These are phyloP conservation scores for Pantherophis vulpinus DNA, from an alignment of 2,797 vertebrate species.

Conservation along the genomic window DNA sequence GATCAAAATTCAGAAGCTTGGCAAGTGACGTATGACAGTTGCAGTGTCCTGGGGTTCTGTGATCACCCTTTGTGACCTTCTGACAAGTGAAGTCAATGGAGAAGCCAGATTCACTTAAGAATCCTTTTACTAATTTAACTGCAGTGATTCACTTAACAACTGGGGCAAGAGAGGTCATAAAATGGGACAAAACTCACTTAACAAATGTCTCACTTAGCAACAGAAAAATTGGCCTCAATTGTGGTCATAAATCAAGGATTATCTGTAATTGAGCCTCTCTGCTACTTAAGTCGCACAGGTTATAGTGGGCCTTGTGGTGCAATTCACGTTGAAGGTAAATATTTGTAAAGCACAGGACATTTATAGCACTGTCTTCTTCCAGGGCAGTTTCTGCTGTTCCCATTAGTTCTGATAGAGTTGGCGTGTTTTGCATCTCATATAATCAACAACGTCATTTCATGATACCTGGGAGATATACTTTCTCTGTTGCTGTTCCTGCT, in stretches of 20 bases:
- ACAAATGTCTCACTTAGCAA: background rate
- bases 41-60: background rate
- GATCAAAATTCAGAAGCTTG: background rate
- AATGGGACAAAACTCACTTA: background rate
- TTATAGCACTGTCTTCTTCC: background rate
- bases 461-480: background rate
- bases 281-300: background rate
- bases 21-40: background rate
- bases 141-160: background rate
- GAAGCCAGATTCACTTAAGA: background rate
- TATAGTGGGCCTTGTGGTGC: background rate
- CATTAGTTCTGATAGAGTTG: background rate
- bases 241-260: background rate
- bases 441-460: background rate
- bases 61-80: background rate
- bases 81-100: background rate
- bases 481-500: background rate
- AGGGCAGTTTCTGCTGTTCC: background rate
- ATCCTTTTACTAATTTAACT: background rate
- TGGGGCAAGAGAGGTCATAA: background rate
- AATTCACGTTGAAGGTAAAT: background rate
- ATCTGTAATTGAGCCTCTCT: background rate
- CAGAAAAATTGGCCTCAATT: background rate
- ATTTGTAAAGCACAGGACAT: background rate
- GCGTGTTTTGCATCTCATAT: background rate